Evolutionary conservation across 2,113 vertebrate species (phyloP).

Genomic region (Mellivora capensis): DNA sequence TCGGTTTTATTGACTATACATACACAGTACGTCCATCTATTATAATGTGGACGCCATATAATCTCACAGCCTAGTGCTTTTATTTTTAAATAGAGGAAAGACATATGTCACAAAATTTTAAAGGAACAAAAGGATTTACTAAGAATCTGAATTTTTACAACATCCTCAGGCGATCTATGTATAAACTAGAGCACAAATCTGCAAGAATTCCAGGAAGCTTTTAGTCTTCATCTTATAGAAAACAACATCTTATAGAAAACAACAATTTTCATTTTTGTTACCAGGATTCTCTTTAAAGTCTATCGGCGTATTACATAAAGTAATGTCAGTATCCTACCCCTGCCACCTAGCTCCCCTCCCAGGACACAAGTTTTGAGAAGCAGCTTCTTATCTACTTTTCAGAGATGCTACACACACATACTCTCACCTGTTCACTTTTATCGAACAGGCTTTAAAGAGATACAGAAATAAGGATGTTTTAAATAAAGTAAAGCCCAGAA

Average conservation of each 20-base stretch:
- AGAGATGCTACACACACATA: background rate
- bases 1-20: background rate
- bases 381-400: background rate
- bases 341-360: background rate
- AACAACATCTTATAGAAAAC: no score
- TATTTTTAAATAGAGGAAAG: background rate
- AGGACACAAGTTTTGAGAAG: background rate
- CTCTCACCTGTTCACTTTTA: background rate
- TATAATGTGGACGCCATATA: background rate
- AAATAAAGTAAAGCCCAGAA: background rate
- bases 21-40: no score
- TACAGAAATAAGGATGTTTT: background rate
- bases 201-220: background rate
- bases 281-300: background rate
- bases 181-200: background rate
- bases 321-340: background rate
- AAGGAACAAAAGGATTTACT: background rate
- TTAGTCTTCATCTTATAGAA: background rate
- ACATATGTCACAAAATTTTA: background rate
- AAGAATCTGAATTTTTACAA: background rate
- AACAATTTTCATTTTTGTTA: background rate
- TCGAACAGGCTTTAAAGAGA: background rate
- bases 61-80: background rate
- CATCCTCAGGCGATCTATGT: background rate
- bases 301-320: background rate